These are phyloP conservation scores for Axea sp. DNA, from an alignment of 2,888 invertebrate genomes.

Conservation along the genomic window DNA sequence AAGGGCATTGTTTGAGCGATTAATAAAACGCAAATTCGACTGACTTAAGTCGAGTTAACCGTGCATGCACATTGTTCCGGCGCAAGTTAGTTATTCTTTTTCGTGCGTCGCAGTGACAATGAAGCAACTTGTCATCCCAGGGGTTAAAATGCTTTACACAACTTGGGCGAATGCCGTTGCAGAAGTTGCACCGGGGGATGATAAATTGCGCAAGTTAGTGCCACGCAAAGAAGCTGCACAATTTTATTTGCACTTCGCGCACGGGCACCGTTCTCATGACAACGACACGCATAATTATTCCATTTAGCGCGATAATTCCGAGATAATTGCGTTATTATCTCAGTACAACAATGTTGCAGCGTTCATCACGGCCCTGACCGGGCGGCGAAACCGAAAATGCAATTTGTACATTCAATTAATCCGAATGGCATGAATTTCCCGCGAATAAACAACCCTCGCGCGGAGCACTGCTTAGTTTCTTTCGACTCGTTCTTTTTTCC, in stretches of 20 bases:
- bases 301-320: constrained; percentile 37
- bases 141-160: constrained; percentile 57
- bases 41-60: constrained; percentile 12
- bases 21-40: constrained; percentile 14
- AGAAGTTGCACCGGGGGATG: constrained; percentile 31
- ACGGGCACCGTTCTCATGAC: constrained; percentile 16
- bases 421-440: background rate
- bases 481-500: background rate
- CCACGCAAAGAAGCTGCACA: constrained; percentile 37
- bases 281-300: constrained; percentile 32
- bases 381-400: constrained; percentile 11
- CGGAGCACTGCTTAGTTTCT: background rate
- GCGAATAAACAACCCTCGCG: constrained; percentile 4
- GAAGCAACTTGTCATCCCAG: constrained; percentile 46
- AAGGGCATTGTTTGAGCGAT: too few species aligned
- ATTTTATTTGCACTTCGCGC: constrained; percentile 51
- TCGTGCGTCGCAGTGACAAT: constrained; percentile 35
- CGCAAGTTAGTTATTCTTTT: constrained; percentile 23
- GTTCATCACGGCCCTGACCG: constrained; percentile 15
- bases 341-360: constrained; percentile 6
- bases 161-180: constrained; percentile 37
- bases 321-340: constrained; percentile 38
- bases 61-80: constrained; percentile 4
- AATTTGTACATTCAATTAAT: constrained; percentile 37
- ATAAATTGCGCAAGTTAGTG: constrained; percentile 46